Base-by-base conservation (phyloP, 2,797 vertebrate genomes). In the Rhyacichthys aspro region DNA sequence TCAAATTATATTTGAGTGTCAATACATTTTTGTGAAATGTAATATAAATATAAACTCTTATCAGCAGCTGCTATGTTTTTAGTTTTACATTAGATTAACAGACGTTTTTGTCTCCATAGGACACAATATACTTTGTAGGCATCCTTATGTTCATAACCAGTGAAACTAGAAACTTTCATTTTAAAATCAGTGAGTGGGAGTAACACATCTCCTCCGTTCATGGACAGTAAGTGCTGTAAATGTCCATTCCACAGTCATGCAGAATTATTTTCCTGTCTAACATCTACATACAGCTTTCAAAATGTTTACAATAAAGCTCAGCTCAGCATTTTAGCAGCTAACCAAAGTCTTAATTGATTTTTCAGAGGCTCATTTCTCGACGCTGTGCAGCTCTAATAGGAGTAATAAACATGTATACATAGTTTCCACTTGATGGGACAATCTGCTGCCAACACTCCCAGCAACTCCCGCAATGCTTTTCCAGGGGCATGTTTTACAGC, bases 301-400 rank as follows among this genome's bases (percentile, higher is more conserved):
- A 56, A 55, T 16, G 12, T 32, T 9, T 11, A 42, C 11, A 28
- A 12, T 33, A 34, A 58, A 57, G 23, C 15, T 23, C 41, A 8
- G 9, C 43, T 70, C 57, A 50, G 41, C 36, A 18, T 52, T 46
- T 59, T 33, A n/a, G 12, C 52, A 23, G 17, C 17, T 37, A 17
- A 37, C 15, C 0, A 43, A 48, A 32, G 11, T 48, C 58, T 28
- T 23, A 36, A 76, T 23, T 39, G 33, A 60, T 42, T 69, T 55
- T 28, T 44, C 41, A 36, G 23, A 23, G 9, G 32, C 34, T 38
- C 38, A 14, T 46, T 67, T 34, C n/a, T 33, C n/a, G 1, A 3
- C 18, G n/a, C 6, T 10, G 4, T 4, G 18, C 3, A n/a, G 36
- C 44, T 34, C 5, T 41, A 28, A 5, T 19, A 32, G n/a, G 14